These are phyloP conservation scores for Antitype chi DNA, from an alignment of 2,888 invertebrate genomes.

Conservation along the genomic window DNA sequence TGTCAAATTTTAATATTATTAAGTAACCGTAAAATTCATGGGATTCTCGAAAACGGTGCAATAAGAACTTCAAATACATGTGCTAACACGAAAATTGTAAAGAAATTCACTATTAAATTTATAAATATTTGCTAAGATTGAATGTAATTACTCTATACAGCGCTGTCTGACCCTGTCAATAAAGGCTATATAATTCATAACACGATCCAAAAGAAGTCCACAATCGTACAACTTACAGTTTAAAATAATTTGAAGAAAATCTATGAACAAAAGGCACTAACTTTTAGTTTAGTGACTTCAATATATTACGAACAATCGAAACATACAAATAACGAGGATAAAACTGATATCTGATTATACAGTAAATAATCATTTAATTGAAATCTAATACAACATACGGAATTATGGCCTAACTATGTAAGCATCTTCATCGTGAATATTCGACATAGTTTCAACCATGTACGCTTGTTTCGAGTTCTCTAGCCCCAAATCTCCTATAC, in stretches of 20 bases:
- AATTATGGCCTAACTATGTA: constrained; percentile 30
- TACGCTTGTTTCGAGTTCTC: neutral
- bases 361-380: constrained; percentile 49
- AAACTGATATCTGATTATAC: constrained; percentile 47
- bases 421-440: constrained; percentile 14
- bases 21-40: constrained; percentile 74
- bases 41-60: constrained; percentile 83
- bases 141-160: constrained; percentile 85
- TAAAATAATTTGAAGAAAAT: constrained; percentile 62
- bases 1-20: constrained; percentile 70
- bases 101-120: constrained; percentile 84
- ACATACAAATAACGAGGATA: constrained; percentile 57
- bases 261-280: constrained; percentile 73
- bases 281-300: constrained; percentile 65
- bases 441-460: constrained; percentile 18
- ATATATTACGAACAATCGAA: constrained; percentile 60
- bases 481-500: constrained; percentile 28
- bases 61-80: constrained; percentile 80
- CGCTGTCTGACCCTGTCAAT: constrained; percentile 88
- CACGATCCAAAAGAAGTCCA: constrained; percentile 64
- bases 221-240: constrained; percentile 59
- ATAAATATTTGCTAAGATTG: constrained; percentile 85
- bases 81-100: constrained; percentile 84
- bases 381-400: constrained; percentile 26
- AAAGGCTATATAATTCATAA: constrained; percentile 82